phyloP scores from a whole-genome alignment of 2,888 invertebrate species.

The Liopterus haemorrhoidalis region DNA sequence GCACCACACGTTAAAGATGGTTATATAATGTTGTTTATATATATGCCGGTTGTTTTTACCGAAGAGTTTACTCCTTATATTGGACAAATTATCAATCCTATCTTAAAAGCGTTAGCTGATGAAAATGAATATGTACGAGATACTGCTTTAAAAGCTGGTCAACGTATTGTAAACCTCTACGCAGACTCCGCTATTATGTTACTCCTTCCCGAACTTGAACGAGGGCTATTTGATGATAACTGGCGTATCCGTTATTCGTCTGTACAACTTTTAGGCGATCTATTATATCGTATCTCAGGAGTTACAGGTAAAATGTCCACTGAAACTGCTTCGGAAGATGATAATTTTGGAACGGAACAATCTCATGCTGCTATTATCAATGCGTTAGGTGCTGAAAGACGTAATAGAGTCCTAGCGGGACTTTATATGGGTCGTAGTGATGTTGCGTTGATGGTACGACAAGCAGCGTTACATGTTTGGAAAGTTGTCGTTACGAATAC shows the following conservation, averaged over 20 bases:
- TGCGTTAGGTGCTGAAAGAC: conserved; percentile 79
- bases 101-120: conserved; percentile 94
- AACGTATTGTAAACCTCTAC: conserved; percentile 92
- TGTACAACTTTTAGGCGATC: conserved; percentile 90
- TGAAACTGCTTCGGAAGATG: conserved; percentile 96
- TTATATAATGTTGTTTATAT: conserved; percentile 99
- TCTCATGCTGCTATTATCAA: conserved; percentile 87
- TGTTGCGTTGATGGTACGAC: conserved; percentile 92
- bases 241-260: conserved; percentile 92
- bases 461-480: conserved; percentile 98
- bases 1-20: conserved; percentile 98
- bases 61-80: conserved; percentile 88
- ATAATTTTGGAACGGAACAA: conserved; percentile 97
- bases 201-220: conserved; percentile 87
- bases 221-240: conserved; percentile 94
- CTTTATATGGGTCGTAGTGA: conserved; percentile 97
- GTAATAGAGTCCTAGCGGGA: conserved; percentile 89
- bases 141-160: conserved; percentile 93
- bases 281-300: conserved; percentile 92
- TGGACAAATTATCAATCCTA: conserved; percentile 91
- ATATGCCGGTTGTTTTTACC: conserved; percentile 96
- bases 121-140: conserved; percentile 98
- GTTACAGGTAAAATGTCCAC: conserved; percentile 99
- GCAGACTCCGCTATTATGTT: conserved; percentile 92
- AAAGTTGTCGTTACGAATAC: conserved; percentile 99